These are phyloP conservation scores for Benthosema pterotum DNA, from an alignment of 2,797 vertebrate species.

Conservation along the genomic window DNA sequence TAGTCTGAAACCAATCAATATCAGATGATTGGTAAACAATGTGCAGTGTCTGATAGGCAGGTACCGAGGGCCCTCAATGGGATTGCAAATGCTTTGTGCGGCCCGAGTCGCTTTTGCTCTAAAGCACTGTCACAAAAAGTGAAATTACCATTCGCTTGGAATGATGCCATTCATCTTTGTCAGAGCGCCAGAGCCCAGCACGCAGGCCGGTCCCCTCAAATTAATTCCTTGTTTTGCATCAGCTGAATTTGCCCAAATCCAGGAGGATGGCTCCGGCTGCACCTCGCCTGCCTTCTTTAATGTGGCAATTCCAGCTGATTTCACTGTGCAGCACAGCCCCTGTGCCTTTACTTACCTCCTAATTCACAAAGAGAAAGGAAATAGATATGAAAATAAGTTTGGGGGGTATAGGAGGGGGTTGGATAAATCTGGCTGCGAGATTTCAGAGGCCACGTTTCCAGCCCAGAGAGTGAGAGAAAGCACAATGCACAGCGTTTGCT, in stretches of 20 bases:
- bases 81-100: slow-evolving; percentile 98
- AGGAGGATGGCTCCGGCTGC: slow-evolving; percentile 91
- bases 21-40: slow-evolving; percentile 99
- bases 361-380: slow-evolving; percentile 95
- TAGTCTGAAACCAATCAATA: slow-evolving; percentile 99
- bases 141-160: slow-evolving; percentile 99
- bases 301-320: slow-evolving; percentile 93
- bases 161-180: slow-evolving; percentile 99
- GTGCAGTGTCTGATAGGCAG: slow-evolving; percentile 98
- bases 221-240: slow-evolving; percentile 99
- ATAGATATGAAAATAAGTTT: slow-evolving; percentile 98
- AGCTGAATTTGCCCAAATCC: slow-evolving; percentile 99
- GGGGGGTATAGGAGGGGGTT: slow-evolving; percentile 91
- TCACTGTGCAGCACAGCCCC: slow-evolving; percentile 74
- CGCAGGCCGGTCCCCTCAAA: slow-evolving; percentile 95
- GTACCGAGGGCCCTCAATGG: slow-evolving; percentile 96
- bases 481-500: slow-evolving; percentile 87
- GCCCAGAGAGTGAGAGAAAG: slow-evolving; percentile 81
- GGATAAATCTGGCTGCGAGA: slow-evolving; percentile 91
- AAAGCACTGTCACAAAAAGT: slow-evolving; percentile 99
- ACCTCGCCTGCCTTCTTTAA: slow-evolving; percentile 93
- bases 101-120: slow-evolving; percentile 94
- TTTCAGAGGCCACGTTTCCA: slow-evolving; percentile 83
- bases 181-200: slow-evolving; percentile 94
- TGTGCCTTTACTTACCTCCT: slow-evolving; percentile 92